Base-by-base conservation (phyloP, 2,888 invertebrate species). In the Conomelus anceps region DNA sequence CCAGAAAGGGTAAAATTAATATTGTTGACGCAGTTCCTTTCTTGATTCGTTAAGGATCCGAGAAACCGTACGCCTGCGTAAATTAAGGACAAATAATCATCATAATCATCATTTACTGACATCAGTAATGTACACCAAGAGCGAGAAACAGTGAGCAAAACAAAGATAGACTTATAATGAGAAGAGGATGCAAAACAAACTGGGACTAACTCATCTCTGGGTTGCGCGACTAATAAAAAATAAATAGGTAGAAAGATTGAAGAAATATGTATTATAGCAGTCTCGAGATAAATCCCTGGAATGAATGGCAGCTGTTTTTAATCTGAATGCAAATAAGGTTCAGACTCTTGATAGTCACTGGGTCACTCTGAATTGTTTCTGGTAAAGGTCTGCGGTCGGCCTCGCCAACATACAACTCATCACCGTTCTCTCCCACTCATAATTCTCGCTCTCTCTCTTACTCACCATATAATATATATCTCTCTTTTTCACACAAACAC, bases 261-360 rank as follows among this genome's bases (percentile, higher is more conserved):
- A 23, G 23, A 86, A 86, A 34, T 17, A 17, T 34, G 34, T 13
- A 34, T 1, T 34, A 17, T 34, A 34, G 17, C 17, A 13, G 34
- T 1, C 13, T 34, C 1, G 6, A 86, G 24, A 86, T 86, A 86
- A 86, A 86, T 86, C 23, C 24, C 23, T 9, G 86, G 86, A 24
- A 86, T 86, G 86, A 85, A n/a, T 22, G 22, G 86, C 86, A 86
- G 86, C 86, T 24, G 24, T 22, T 22, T 86, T 86, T 86, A 86
- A 86, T 86, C 24, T 86, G 86, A 86, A 86, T 86, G 86, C 86
- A 86, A 86, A 86, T 86, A 23, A 86, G 86, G 17, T 85, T 85
- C 23, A 85, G 85, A 17, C 17, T 13, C 11, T 11, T 17, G 13
- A 11, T 9, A 20, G 20, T 86, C 24, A 86, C 23, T 86, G 86